phyloP scores from a whole-genome alignment of 2,797 vertebrate genomes.

The Pipistrellus kuhlii region DNA sequence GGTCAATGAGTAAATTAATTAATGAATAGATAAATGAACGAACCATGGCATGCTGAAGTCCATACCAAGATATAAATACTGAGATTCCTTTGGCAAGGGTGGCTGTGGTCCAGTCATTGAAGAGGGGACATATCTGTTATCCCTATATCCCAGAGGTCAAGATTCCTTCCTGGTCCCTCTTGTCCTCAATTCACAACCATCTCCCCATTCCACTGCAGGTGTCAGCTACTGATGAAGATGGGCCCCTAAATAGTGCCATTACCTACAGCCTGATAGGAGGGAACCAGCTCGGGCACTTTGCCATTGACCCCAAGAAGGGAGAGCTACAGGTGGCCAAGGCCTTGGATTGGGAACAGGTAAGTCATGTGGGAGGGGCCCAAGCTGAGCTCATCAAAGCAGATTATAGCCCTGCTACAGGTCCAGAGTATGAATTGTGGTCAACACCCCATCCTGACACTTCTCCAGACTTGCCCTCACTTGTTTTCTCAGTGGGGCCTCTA shows the following conservation, averaged over 20 bases:
- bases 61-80: background rate
- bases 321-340: slow-evolving; percentile 91
- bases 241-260: slow-evolving; percentile 93
- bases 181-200: background rate
- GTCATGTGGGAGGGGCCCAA: slow-evolving; percentile 53
- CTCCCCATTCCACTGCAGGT: slow-evolving; percentile 87
- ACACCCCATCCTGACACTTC: background rate
- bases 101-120: background rate
- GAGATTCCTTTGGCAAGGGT: background rate
- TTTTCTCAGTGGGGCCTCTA: background rate
- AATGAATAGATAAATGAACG: background rate
- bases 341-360: slow-evolving; percentile 97
- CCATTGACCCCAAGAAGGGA: slow-evolving; percentile 91
- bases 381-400: background rate
- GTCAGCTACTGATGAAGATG: slow-evolving; percentile 93
- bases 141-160: background rate
- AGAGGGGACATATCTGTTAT: background rate
- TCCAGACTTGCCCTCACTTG: background rate
- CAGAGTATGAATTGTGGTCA: background rate
- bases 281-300: slow-evolving; percentile 92
- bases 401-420: background rate
- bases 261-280: slow-evolving; percentile 94
- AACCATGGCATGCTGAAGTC: background rate
- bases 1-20: background rate
- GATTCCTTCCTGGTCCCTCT: background rate